Percentiles rank a stretch among this genome's conserved stretches.
Conservation (phyloP, 2,888 invertebrate species). For the Galerucella calmariensis region DNA sequence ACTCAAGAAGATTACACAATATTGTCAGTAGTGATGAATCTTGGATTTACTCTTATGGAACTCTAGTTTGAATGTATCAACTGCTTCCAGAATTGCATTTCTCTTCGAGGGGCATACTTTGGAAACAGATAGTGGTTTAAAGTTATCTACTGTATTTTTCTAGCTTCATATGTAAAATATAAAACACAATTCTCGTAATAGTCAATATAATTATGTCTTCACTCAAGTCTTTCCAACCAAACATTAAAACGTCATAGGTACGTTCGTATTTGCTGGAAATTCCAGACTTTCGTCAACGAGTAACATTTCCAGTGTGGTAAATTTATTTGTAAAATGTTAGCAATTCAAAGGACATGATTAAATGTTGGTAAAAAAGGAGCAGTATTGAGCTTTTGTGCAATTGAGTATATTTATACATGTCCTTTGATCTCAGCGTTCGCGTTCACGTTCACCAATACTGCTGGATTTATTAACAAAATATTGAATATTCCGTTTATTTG, state of each 20-base stretch:
- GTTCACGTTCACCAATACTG: neutral
- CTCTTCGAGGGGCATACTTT: no score
- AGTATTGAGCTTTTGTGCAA: slow-evolving; percentile 3
- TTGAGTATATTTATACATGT: neutral
- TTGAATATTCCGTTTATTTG: neutral
- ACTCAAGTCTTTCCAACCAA: no score
- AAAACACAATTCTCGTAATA: no score
- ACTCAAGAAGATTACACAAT: no score
- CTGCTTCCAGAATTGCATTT: no score
- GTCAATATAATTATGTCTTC: no score
- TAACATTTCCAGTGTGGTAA: neutral
- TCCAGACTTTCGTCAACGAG: neutral
- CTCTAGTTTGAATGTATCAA: no score
- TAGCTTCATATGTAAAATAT: no score
- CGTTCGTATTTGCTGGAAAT: neutral
- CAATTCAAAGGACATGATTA: neutral
- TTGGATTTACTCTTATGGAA: no score
- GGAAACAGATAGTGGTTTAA: no score
- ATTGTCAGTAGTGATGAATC: no score
- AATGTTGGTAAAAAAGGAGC: slow-evolving; percentile 3
- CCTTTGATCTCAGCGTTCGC: slow-evolving; percentile 1
- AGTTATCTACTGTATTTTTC: no score
- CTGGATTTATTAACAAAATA: slow-evolving; percentile 3
- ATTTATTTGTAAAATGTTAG: slow-evolving; percentile 1
- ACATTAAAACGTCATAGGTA: neutral